Base-by-base conservation (phyloP, 2,113 vertebrate species). In the Bostrychus sinensis region DNA sequence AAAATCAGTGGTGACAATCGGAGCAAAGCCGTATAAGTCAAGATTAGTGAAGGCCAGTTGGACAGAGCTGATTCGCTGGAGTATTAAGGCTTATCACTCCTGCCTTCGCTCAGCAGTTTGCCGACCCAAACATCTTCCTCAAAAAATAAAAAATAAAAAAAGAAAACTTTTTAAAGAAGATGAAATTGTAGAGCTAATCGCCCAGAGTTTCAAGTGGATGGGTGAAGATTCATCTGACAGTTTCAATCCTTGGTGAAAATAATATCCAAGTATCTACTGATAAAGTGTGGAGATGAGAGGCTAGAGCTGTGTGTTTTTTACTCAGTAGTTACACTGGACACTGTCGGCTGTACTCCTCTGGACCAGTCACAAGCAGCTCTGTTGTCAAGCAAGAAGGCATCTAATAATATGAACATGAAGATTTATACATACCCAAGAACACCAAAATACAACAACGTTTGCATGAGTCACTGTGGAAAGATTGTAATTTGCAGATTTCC, bases 111-210 rank as follows among this genome's bases (percentile, higher is more conserved):
- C 61, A 14, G 34, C 43, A 10, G 56, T 79, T 50, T 72, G 1
- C 19, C 25, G 39, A 71, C 71, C 66, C 45, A 84, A 78, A 84
- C 75, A 76, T 42, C 70, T 67, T 20, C 4, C 23, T 60, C 61
- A 22, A 25, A 66, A n/a, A n/a, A 32, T 28, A 39, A 16, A 26
- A 48, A 58, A 54, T 0, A 1, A 41, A 1, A 41, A 38, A 30
- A 14, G 17, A 22, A 70, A 81, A 76, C 75, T 61, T 69, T 66
- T 66, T 39, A 39, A 77, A 78, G 63, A n/a, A 78, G 77, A 72
- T 75, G 61, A 62, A 62, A 74, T 56, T 26, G 8, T 51, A 20
- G 51, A 39, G 62, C 19, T 48, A 63, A 64, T 56, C 26, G 54
- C 70, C 51, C 66, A 4, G 0, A 62, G 54, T 38, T 65, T 67